phyloP scores from a whole-genome alignment of 2,113 vertebrate species.

The Colaptes auratus region DNA sequence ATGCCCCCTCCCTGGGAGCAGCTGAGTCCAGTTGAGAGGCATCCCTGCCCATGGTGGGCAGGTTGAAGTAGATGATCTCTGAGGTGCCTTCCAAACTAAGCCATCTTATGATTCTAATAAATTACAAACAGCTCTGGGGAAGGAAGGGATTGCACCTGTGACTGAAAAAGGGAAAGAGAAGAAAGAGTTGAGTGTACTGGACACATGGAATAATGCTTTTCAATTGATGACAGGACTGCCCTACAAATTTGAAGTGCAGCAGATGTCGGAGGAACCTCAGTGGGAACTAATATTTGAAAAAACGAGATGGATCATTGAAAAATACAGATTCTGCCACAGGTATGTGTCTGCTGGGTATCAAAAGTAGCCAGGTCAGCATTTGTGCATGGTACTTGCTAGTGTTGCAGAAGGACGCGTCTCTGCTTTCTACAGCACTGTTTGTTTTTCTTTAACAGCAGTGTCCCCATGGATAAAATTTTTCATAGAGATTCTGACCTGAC shows the following conservation, averaged over 20 bases:
- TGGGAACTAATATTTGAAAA: constrained; percentile 91
- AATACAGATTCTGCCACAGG: constrained; percentile 87
- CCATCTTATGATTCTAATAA: neutral
- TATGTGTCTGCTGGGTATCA: constrained; percentile 44
- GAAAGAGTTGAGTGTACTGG: neutral
- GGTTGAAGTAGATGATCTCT: no score
- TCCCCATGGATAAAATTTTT: constrained; percentile 92
- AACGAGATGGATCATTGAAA: constrained; percentile 93
- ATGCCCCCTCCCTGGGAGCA: no score
- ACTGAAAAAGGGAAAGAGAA: neutral
- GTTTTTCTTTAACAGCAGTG: constrained; percentile 79
- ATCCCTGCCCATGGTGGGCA: no score
- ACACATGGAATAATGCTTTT: neutral
- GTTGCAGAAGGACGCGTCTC: neutral
- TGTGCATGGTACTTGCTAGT: neutral
- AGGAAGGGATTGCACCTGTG: neutral
- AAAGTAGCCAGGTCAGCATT: neutral
- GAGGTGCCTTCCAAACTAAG: no score
- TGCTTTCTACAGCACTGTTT: constrained; percentile 10
- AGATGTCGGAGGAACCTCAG: constrained; percentile 85
- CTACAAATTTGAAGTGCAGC: constrained; percentile 91
- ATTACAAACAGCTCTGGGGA: neutral
- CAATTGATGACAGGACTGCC: constrained; percentile 83
- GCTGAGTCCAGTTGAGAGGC: no score
- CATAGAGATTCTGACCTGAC: constrained; percentile 90